phyloP scores from a whole-genome alignment of 2,113 vertebrate species.

The Malurus cyaneus region DNA sequence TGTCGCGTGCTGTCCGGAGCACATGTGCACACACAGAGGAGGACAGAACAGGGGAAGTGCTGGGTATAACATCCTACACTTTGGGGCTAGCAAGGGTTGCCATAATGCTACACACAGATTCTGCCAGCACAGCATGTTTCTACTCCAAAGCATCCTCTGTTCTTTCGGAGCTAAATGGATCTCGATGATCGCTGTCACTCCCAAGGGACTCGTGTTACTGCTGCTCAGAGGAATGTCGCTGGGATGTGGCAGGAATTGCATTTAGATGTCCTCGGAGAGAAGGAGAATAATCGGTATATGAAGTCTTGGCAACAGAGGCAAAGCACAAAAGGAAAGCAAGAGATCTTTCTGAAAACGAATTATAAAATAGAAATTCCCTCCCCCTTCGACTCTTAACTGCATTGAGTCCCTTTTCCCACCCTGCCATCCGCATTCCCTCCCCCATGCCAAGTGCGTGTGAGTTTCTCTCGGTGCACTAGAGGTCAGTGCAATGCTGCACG shows the following conservation, averaged over 20 bases:
- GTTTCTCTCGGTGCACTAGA: slow-evolving; percentile 16
- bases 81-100: not conserved
- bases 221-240: not conserved
- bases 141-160: not conserved
- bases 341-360: not conserved
- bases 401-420: not conserved
- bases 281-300: not conserved
- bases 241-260: not conserved
- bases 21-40: rapidly evolving
- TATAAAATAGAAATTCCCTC: not conserved
- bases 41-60: not conserved
- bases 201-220: not conserved
- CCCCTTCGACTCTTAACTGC: not conserved
- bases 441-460: not conserved
- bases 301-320: not conserved
- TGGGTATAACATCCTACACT: not conserved
- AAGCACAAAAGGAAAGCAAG: not conserved
- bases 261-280: not conserved
- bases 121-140: not conserved
- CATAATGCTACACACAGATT: not conserved
- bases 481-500: slow-evolving; percentile 20
- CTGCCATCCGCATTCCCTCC: not conserved
- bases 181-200: not conserved
- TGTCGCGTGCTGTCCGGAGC: not conserved
- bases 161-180: not conserved